phyloP scores from a whole-genome alignment of 1,140 invertebrate species.

The Sycophila sp. region DNA sequence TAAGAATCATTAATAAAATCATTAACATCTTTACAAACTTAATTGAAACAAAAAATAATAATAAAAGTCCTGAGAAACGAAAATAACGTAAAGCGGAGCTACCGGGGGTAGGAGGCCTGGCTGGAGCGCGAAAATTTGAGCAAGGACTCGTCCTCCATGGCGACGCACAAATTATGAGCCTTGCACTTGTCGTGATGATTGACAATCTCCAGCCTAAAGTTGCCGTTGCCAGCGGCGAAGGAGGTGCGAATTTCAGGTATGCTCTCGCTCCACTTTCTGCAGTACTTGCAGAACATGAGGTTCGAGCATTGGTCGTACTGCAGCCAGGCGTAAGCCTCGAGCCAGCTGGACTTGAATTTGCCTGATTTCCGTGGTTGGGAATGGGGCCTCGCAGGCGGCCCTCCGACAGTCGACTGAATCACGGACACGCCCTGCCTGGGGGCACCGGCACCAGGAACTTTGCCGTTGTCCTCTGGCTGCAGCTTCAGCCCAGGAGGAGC shows the following conservation, averaged over 20 bases:
- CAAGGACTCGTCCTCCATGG: slow-evolving; percentile 60
- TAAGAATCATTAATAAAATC: no score
- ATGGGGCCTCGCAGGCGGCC: slow-evolving; percentile 38
- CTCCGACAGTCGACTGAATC: slow-evolving; percentile 58
- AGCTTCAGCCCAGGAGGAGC: slow-evolving; percentile 22
- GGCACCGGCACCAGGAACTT: slow-evolving; percentile 20
- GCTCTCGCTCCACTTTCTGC: slow-evolving; percentile 76
- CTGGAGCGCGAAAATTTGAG: no score
- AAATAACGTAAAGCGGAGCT: no score
- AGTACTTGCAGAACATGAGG: slow-evolving; percentile 78
- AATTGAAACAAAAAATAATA: no score
- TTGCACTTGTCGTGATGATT: slow-evolving; percentile 82
- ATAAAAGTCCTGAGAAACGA: no score
- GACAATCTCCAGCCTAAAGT: slow-evolving; percentile 79
- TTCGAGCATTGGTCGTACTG: slow-evolving; percentile 74
- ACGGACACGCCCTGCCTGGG: slow-evolving; percentile 63
- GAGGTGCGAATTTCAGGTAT: slow-evolving; percentile 77
- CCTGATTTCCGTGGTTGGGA: slow-evolving; percentile 67
- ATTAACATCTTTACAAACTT: no score
- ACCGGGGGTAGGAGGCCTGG: neutral
- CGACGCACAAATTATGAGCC: slow-evolving; percentile 74
- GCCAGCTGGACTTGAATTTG: slow-evolving; percentile 73
- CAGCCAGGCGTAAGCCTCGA: slow-evolving; percentile 75
- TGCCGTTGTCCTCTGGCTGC: neutral
- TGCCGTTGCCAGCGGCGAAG: slow-evolving; percentile 78